Evolutionary conservation across 1,140 invertebrate genomes (phyloP), one percentile per base, ranked within the genome.

Genomic region (Antheraea pernyi): DNA sequence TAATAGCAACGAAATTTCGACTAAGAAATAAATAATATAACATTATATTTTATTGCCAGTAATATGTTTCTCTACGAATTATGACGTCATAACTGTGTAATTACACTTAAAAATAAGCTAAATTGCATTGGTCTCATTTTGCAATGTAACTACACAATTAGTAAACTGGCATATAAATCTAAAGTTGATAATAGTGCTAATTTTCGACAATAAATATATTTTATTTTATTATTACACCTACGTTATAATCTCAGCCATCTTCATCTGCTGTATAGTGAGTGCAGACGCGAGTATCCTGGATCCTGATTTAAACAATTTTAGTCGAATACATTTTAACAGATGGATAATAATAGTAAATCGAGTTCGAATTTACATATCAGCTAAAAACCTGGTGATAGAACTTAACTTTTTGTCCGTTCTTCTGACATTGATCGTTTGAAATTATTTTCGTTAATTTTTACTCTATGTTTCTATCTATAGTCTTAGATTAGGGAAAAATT

Each of bases 1-100:
- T 39, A 67, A 71, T 71, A 71, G 69, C 65, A 71, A 71, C 65
- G 30, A 58, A 71, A 71, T 59, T 67, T 68, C 18, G 9, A 46
- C 69, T 66, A 70, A 65, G 42, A 66, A 70, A 61, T 30, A 42
- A 48, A 70, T 66, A 53, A 53, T 53, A 10, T 53, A 53, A 53
- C 46, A 53, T 53, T 53, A 10, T 42, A 42, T 7, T 53, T 63
- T 63, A 37, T 63, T 70, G 30, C 59, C n/a, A 8, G 37, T 70
- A 67, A 67, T 62, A 62, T 36, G 19, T 37, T 63, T 63, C 30
- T 37, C 61, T 63, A 63, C 37, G 22, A n/a, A 63, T 53, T 13
- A 53, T 53, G 11, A 16, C 46, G 46, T 53, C 9, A 5, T 6
- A n/a, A n/a, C n/a, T n/a, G n/a, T n/a, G n/a, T n/a, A n/a, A n/a